Evolutionary conservation across 2,797 vertebrate genomes (phyloP).

Genomic region (Naso thynnoides): DNA sequence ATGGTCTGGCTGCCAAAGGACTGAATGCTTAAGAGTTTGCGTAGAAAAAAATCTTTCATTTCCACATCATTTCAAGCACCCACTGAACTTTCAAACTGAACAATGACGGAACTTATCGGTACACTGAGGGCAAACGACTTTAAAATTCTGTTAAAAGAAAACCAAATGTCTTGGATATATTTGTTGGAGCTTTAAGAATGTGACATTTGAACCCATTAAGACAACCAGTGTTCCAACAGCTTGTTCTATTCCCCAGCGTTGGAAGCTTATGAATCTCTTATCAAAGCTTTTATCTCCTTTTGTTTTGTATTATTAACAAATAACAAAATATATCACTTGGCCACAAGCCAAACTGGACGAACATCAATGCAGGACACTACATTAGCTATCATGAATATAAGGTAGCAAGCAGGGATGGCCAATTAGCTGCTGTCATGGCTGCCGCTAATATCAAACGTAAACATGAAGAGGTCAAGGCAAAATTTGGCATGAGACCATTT

Average conservation of each 20-base stretch:
- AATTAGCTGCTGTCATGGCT: no score
- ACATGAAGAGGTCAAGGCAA: no score
- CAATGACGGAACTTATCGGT: no score
- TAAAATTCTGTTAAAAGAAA: neutral
- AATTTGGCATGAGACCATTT: no score
- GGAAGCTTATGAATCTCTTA: no score
- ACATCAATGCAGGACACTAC: no score
- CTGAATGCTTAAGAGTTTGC: no score
- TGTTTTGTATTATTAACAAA: neutral
- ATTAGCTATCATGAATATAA: no score
- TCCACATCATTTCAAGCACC: neutral
- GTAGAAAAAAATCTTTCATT: neutral
- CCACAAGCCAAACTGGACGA: no score
- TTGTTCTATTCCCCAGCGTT: neutral
- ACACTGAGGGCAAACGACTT: neutral
- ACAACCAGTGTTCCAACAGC: neutral
- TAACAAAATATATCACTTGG: no score
- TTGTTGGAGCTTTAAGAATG: neutral
- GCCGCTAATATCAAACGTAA: no score
- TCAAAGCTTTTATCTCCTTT: neutral
- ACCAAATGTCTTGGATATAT: neutral
- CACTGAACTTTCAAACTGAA: neutral
- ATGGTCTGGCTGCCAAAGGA: neutral
- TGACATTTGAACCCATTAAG: neutral
- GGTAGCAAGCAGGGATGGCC: no score